Conservation (phyloP, 2,888 invertebrate genomes). For the Dyspetes luteomarginatus region DNA sequence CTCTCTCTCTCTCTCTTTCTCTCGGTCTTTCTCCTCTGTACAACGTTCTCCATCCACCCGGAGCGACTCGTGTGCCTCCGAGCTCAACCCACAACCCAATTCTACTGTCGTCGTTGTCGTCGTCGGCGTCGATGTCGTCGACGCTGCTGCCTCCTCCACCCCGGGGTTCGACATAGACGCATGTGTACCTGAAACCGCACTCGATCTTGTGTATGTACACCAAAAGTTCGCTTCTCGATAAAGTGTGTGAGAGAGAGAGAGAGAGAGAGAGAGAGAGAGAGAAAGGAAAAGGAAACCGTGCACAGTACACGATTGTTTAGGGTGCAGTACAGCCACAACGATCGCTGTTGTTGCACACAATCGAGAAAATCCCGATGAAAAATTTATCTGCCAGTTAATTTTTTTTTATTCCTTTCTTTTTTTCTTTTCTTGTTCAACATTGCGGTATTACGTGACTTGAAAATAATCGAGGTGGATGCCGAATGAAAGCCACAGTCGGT, state of each 20-base stretch:
- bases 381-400: slow-evolving; percentile 35
- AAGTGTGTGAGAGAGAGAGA: too few relatives aligned
- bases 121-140: background rate
- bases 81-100: slow-evolving; percentile 26
- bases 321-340: slow-evolving; percentile 5
- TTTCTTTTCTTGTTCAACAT: slow-evolving; percentile 1
- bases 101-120: slow-evolving; percentile 49
- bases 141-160: slow-evolving; percentile 20
- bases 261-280: too few relatives aligned
- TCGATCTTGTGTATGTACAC: background rate
- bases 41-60: slow-evolving; percentile 46
- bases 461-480: background rate
- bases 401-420: slow-evolving; percentile 9
- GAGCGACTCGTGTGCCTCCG: slow-evolving; percentile 11
- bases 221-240: background rate
- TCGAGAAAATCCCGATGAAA: slow-evolving; percentile 57
- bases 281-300: too few relatives aligned
- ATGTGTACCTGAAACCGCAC: slow-evolving; percentile 45
- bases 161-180: slow-evolving; percentile 18
- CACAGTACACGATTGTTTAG: slow-evolving; percentile 17
- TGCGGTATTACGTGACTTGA: background rate
- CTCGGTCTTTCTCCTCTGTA: too few relatives aligned
- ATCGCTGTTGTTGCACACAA: background rate
- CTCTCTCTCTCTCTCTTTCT: background rate
- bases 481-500: background rate